Conservation (phyloP, 2,888 invertebrate genomes). For the Tenthredo distinguenda region DNA sequence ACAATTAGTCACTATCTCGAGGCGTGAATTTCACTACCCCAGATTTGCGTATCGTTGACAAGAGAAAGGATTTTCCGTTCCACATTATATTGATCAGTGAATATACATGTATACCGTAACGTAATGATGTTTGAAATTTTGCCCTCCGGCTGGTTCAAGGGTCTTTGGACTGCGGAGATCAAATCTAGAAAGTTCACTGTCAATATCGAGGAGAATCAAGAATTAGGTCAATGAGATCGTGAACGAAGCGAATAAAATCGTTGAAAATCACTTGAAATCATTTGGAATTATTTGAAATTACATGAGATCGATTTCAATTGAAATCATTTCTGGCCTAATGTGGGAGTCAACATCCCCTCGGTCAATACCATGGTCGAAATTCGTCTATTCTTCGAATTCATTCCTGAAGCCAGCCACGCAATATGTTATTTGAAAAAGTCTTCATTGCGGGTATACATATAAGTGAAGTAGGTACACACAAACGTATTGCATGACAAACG, state of each 20-base stretch:
- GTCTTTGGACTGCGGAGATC: not conserved
- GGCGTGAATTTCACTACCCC: not conserved
- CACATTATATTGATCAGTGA: not conserved
- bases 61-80: conserved; percentile 34
- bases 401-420: not conserved
- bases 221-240: too few species aligned
- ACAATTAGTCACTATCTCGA: not conserved
- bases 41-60: conserved; percentile 17
- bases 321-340: too few species aligned
- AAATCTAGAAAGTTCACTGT: conserved; percentile 12
- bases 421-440: not conserved
- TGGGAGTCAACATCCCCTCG: not conserved
- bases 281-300: too few species aligned
- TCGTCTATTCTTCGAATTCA: not conserved
- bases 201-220: not conserved
- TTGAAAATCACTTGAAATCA: too few species aligned
- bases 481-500: conserved; percentile 17
- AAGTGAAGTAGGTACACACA: not conserved
- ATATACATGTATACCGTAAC: not conserved
- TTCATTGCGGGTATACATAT: not conserved
- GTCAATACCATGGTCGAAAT: not conserved
- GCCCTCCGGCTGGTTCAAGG: not conserved
- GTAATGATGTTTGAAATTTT: not conserved
- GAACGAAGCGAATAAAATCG: too few species aligned
- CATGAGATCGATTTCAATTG: too few species aligned